These are phyloP conservation scores for Pleuronectes platessa DNA, from an alignment of 2,113 vertebrate genomes.

Conservation along the genomic window DNA sequence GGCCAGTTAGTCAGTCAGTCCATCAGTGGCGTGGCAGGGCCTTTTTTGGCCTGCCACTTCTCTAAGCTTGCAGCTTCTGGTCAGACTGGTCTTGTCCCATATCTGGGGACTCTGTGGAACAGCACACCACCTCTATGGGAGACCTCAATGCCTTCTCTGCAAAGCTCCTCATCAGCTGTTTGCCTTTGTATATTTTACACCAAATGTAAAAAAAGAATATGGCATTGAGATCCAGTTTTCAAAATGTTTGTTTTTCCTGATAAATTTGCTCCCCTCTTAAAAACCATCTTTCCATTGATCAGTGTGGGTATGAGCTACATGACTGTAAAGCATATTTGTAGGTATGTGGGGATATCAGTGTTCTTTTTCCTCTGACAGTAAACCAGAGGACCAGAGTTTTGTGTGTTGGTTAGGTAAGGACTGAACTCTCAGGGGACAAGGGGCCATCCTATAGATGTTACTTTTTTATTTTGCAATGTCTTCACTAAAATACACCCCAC, in stretches of 20 bases:
- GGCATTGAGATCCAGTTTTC: conserved; percentile 57
- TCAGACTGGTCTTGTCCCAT: conserved; percentile 54
- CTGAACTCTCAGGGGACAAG: conserved; percentile 76
- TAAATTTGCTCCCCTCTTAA: conserved; percentile 31
- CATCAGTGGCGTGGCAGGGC: conserved; percentile 28
- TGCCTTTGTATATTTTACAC: conserved; percentile 71
- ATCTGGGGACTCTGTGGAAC: conserved; percentile 50
- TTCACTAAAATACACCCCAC: conserved; percentile 31
- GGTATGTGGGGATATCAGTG: conserved; percentile 42
- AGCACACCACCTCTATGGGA: conserved; percentile 55
- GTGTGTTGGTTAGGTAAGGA: conserved; percentile 55
- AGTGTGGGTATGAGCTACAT: conserved; percentile 40
- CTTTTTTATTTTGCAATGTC: conserved; percentile 42
- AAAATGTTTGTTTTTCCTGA: conserved; percentile 34
- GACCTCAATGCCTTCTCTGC: conserved; percentile 66
- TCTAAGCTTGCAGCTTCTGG: conserved; percentile 41
- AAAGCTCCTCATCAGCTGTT: conserved; percentile 66
- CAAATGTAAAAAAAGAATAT: conserved; percentile 64
- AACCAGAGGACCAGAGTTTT: conserved; percentile 44
- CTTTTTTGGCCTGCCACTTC: conserved; percentile 32
- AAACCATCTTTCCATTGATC: conserved; percentile 28
- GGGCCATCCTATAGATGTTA: conserved; percentile 52
- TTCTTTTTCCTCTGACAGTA: conserved; percentile 49
- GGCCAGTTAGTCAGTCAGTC: conserved; percentile 29
- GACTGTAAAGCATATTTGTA: conserved; percentile 33